Base-by-base conservation (phyloP, 2,888 invertebrate genomes). In the Lymantria monacha region DNA sequence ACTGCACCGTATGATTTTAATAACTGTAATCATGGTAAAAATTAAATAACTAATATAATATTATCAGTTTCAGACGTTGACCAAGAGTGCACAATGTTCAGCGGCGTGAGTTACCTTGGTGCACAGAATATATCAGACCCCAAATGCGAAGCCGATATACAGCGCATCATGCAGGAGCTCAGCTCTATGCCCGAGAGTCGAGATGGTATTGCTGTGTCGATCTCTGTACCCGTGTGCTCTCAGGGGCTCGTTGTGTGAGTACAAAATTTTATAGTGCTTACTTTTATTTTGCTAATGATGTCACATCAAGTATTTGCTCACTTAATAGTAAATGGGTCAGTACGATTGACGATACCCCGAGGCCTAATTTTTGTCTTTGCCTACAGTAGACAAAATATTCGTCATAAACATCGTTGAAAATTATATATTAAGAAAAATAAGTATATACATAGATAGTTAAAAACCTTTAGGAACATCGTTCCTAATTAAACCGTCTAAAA, bases 181-280 rank as follows among this genome's bases (percentile, higher is more conserved):
- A 98, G 98, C 79, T 96, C 96, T 63, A 93, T 92, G 94, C 95
- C 84, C 0, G 90, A 92, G 66, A 93, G 93, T 61, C 84, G 92
- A 13, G 94, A 95, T 76, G 96, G 97, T 7, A 96, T 99, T 48
- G 97, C 97, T 72, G 96, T 98, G 5, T 96, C 97, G 0, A 95
- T 99, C 59, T 97, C 97, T 30, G 96, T 99, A 66, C 99, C 99
- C 5, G 96, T 96, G 61, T 96, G 96, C 74, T 97, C 97, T 0
- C 97, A 98, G 79, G 99, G 98, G 50, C 93, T 96, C 54, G 98
- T 99, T 42, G 96, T 97, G 98, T 98, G 85, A 94, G 96, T 84
- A 54, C 48, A 3, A 9, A 14, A 9, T 12, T 42, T 9, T 0
- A 12, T 30, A 9, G 10, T 42, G 10, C 12, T 2, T 12, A 42